Conservation (phyloP, 2,113 vertebrate genomes). For the Hassar affinis region DNA sequence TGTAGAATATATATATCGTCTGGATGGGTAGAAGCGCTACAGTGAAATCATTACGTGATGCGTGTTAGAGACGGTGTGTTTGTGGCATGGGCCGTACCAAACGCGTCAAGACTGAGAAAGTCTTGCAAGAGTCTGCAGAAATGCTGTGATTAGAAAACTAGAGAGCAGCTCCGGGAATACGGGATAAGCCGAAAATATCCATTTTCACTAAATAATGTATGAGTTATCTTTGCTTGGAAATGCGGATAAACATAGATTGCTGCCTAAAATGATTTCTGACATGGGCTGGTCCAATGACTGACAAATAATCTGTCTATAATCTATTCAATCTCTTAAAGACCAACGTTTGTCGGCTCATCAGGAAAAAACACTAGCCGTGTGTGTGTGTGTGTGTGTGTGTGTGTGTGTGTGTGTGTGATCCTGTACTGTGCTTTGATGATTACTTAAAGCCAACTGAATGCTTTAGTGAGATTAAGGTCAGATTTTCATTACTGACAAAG, state of each 20-base stretch:
- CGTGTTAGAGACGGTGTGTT: not conserved
- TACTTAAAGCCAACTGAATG: constrained; percentile 40
- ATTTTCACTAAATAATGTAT: not conserved
- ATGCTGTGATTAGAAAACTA: not conserved
- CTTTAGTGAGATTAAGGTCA: constrained; percentile 50
- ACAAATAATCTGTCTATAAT: not conserved
- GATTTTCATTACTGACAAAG: constrained; percentile 28
- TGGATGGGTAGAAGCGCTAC: not conserved
- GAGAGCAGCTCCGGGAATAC: not conserved
- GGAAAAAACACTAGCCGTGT: constrained; percentile 11
- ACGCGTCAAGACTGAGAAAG: not conserved
- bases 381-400: constrained; percentile 24
- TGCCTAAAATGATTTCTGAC: not conserved
- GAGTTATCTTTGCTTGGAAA: not conserved
- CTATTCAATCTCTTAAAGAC: not conserved
- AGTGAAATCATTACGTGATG: not conserved
- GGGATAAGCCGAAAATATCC: not conserved
- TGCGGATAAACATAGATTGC: not conserved
- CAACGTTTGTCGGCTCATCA: not conserved
- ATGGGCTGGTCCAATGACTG: not conserved
- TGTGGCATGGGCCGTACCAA: not conserved
- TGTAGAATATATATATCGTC: not conserved
- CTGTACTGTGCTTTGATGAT: constrained; percentile 35
- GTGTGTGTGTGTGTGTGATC: not conserved
- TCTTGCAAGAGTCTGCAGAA: not conserved